phyloP scores from a whole-genome alignment of 2,113 vertebrate genomes.

The Engystomops pustulosus region DNA sequence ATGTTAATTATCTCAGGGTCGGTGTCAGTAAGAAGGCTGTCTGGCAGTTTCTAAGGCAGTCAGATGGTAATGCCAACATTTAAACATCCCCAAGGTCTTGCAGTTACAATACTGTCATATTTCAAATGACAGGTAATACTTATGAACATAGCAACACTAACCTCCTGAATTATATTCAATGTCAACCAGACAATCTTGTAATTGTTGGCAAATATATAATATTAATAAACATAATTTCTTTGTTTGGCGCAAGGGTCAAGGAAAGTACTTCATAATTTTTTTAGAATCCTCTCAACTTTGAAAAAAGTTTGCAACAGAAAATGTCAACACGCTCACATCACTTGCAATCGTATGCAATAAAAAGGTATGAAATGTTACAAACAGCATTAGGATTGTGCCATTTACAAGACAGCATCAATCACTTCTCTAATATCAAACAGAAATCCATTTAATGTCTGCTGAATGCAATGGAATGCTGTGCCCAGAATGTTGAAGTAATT shows the following conservation, averaged over 20 bases:
- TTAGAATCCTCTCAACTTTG: not conserved
- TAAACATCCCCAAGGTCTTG: constrained; percentile 73
- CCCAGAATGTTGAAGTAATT: no score
- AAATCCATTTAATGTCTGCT: no score
- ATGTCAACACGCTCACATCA: no score
- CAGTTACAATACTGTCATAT: constrained; percentile 75
- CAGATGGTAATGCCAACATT: constrained; percentile 70
- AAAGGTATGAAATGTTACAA: no score
- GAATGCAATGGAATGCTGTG: no score
- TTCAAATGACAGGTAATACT: constrained; percentile 80
- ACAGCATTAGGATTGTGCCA: no score
- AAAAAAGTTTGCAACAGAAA: not conserved
- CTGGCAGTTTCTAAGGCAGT: constrained; percentile 71
- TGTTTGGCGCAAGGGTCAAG: not conserved
- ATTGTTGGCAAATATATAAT: constrained; percentile 69
- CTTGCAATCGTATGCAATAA: no score
- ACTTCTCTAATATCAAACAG: no score
- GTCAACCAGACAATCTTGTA: constrained; percentile 73
- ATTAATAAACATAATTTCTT: constrained; percentile 55
- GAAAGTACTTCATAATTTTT: not conserved
- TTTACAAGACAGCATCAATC: no score
- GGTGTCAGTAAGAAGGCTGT: constrained; percentile 68
- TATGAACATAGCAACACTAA: constrained; percentile 67
- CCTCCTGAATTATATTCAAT: constrained; percentile 79
- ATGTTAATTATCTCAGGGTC: constrained; percentile 82